Conservation (phyloP, 1,140 invertebrate species). For the Piezodorus guildinii region DNA sequence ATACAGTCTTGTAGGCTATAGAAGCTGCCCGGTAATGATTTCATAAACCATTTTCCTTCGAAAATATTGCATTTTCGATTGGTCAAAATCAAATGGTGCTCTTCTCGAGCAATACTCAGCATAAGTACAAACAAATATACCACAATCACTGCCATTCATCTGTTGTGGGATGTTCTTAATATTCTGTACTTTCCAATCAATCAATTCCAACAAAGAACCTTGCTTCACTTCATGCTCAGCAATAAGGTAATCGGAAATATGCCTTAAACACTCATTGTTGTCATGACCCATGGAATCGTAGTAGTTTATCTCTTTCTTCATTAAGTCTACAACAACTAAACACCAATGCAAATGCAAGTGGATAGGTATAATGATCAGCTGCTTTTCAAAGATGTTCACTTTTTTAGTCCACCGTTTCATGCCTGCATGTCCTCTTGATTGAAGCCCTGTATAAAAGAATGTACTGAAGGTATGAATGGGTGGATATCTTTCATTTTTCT, state of each 20-base stretch:
- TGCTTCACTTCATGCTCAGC: background rate
- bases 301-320: constrained; percentile 64
- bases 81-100: constrained; percentile 62
- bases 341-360: constrained; percentile 96
- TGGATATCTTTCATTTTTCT: constrained; percentile 45
- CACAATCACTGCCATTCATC: constrained; percentile 94
- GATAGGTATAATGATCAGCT: constrained; percentile 78
- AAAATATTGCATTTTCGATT: constrained; percentile 90
- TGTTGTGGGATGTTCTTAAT: constrained; percentile 72
- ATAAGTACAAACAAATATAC: constrained; percentile 93
- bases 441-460: constrained; percentile 86
- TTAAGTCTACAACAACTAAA: constrained; percentile 79
- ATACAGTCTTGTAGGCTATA: constrained; percentile 26
- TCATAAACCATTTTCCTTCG: constrained; percentile 85
- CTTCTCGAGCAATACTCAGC: constrained; percentile 80
- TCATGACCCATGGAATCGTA: constrained; percentile 85
- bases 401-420: constrained; percentile 81
- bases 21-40: constrained; percentile 54
- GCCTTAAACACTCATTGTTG: constrained; percentile 60
- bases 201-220: background rate
- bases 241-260: background rate
- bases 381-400: constrained; percentile 73
- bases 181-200: background rate
- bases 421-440: constrained; percentile 55
- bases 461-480: constrained; percentile 82